Evolutionary conservation across 2,113 vertebrate species (phyloP).

Genomic region (Montifringilla adamsi): DNA sequence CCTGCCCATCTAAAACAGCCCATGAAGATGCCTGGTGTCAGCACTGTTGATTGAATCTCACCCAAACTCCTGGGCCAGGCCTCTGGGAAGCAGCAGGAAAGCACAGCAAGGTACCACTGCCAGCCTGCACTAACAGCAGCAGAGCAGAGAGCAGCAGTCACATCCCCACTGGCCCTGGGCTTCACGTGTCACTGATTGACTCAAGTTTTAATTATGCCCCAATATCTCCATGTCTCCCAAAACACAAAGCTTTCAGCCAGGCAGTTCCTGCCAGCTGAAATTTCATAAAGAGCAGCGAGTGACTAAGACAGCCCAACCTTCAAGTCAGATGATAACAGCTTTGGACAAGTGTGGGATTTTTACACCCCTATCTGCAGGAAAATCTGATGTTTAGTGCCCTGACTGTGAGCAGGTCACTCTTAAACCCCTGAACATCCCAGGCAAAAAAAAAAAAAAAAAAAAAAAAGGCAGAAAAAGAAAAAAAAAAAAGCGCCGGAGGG

Average conservation of each 20-base stretch:
- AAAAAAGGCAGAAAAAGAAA: conserved; percentile 51
- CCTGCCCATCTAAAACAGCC: not conserved
- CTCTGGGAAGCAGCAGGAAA: not conserved
- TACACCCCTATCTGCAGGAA: conserved; percentile 85
- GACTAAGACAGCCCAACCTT: conserved; percentile 74
- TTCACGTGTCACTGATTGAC: conserved; percentile 50
- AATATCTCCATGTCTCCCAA: conserved; percentile 41
- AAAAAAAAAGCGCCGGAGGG: conserved; percentile 82
- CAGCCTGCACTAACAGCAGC: not conserved
- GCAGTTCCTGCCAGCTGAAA: conserved; percentile 74
- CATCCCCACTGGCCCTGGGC: not conserved
- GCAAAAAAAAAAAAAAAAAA: conserved; percentile 46
- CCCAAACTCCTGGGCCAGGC: not conserved
- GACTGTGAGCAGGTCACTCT: conserved; percentile 94
- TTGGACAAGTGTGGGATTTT: conserved; percentile 96
- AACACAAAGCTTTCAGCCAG: conserved; percentile 52
- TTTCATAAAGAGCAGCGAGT: conserved; percentile 79
- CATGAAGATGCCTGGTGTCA: not conserved
- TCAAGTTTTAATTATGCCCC: conserved; percentile 44
- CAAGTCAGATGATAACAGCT: conserved; percentile 90
- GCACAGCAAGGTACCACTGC: not conserved
- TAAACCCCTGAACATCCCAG: conserved; percentile 92
- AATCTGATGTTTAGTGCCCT: conserved; percentile 87
- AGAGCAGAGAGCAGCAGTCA: not conserved
- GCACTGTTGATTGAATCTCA: not conserved